Evolutionary conservation across 2,888 invertebrate species (phyloP).

Genomic region (Eupeodes latifasciatus): DNA sequence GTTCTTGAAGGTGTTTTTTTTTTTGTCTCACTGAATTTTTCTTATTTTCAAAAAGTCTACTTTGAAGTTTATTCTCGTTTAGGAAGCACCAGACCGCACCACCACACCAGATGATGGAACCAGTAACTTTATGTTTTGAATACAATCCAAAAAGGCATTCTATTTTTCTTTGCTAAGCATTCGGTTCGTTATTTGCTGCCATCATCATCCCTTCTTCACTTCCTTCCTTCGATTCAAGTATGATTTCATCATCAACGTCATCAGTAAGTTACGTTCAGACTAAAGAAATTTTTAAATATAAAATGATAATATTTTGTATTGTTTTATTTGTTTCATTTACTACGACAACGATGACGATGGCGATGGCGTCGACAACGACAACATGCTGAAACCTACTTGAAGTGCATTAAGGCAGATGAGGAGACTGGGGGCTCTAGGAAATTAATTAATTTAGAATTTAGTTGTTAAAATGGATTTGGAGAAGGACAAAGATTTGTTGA

Average conservation of each 20-base stretch:
- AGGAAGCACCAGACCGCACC: neutral
- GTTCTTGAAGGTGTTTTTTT: constrained; percentile 8
- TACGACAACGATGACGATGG: neutral
- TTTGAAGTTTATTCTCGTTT: constrained; percentile 16
- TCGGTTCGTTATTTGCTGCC: neutral
- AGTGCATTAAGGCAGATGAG: constrained; percentile 48
- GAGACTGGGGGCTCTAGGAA: constrained; percentile 16
- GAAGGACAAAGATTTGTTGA: neutral
- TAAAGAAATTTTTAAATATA: neutral
- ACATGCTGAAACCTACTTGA: constrained; percentile 13
- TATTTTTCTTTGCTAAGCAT: neutral
- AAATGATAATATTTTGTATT: constrained; percentile 15
- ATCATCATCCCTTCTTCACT: neutral
- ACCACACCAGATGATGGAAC: constrained; percentile 27
- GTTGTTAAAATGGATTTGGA: constrained; percentile 36
- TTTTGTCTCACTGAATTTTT: constrained; percentile 1
- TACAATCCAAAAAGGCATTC: constrained; percentile 30
- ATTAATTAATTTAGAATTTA: constrained; percentile 60
- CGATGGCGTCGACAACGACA: neutral
- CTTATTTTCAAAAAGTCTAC: constrained; percentile 16
- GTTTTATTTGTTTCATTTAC: constrained; percentile 23
- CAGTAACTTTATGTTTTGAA: constrained; percentile 22
- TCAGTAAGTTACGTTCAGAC: neutral
- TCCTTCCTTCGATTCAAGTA: constrained; percentile 34
- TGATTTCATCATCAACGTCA: constrained; percentile 30